These are phyloP conservation scores for Agrochola lota DNA, from an alignment of 2,888 invertebrate genomes.

Conservation along the genomic window DNA sequence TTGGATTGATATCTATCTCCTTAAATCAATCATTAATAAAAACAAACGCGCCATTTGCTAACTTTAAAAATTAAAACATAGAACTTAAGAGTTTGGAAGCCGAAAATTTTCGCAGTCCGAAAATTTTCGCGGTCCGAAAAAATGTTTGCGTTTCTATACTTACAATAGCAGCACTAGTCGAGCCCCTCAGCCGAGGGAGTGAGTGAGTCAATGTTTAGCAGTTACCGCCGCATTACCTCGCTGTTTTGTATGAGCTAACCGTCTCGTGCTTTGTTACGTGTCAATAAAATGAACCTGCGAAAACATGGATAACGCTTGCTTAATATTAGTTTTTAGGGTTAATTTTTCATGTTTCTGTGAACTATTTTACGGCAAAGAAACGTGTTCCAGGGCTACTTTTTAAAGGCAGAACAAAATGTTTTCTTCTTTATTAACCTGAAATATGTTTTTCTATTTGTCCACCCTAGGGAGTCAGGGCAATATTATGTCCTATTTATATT, in stretches of 20 bases:
- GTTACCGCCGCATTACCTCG: conserved; percentile 59
- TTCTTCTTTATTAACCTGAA: not conserved
- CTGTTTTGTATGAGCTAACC: conserved; percentile 57
- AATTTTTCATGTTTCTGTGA: not conserved
- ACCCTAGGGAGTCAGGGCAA: not conserved
- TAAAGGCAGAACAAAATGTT: not conserved
- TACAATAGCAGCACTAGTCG: conserved; percentile 58
- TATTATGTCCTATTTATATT: not conserved
- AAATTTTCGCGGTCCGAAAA: no score
- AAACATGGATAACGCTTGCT: conserved; percentile 6
- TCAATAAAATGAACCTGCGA: conserved; percentile 53
- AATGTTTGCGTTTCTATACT: not conserved
- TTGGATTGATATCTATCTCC: no score
- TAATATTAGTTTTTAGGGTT: not conserved
- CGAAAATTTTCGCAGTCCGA: not conserved
- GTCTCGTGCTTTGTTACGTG: conserved; percentile 53
- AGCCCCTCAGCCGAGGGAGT: conserved; percentile 54
- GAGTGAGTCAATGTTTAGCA: conserved; percentile 59
- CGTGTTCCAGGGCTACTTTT: not conserved
- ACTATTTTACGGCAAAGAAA: not conserved
- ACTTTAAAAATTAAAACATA: not conserved
- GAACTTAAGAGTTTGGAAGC: not conserved
- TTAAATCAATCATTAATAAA: not conserved
- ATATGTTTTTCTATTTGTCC: not conserved
- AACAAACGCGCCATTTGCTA: not conserved